Percentiles rank a stretch among this genome's conserved stretches.
These are phyloP conservation scores for Paradisaea rubra DNA, from an alignment of 2,113 vertebrate genomes.

Conservation along the genomic window DNA sequence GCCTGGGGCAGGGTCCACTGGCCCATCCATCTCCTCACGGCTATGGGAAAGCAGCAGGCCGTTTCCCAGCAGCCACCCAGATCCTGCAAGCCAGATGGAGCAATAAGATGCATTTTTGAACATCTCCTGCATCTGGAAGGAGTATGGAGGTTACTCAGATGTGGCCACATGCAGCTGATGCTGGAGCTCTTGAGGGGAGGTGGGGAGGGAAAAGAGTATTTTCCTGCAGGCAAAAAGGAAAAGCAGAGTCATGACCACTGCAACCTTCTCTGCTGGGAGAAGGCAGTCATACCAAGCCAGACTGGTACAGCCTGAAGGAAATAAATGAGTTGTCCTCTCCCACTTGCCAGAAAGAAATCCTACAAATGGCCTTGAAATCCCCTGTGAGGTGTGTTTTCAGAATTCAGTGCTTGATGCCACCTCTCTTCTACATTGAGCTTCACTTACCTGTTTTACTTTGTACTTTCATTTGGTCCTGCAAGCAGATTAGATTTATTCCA, in stretches of 20 bases:
- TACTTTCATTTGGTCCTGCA: not conserved
- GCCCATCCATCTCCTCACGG: rapidly evolving
- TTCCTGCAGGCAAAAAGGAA: not conserved
- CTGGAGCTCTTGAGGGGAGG: not conserved
- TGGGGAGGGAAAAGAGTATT: not conserved
- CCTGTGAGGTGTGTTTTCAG: not conserved
- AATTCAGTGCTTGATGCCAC: not conserved
- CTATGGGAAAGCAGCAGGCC: not conserved
- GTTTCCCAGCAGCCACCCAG: not conserved
- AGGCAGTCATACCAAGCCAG: not conserved
- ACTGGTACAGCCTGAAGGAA: not conserved
- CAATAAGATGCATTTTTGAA: not conserved
- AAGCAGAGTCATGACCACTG: rapidly evolving
- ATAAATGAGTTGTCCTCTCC: not conserved
- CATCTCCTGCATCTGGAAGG: not conserved
- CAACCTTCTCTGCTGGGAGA: not conserved
- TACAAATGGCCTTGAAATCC: not conserved
- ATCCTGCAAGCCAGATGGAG: not conserved
- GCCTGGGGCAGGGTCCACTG: not conserved
- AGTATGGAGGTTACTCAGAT: not conserved
- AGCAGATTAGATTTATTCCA: not conserved
- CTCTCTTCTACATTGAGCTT: not conserved
- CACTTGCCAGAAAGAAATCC: not conserved
- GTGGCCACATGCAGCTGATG: not conserved
- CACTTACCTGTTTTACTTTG: not conserved